phyloP scores from a whole-genome alignment of 2,888 invertebrate species.

The Drosophila setosimentum region DNA sequence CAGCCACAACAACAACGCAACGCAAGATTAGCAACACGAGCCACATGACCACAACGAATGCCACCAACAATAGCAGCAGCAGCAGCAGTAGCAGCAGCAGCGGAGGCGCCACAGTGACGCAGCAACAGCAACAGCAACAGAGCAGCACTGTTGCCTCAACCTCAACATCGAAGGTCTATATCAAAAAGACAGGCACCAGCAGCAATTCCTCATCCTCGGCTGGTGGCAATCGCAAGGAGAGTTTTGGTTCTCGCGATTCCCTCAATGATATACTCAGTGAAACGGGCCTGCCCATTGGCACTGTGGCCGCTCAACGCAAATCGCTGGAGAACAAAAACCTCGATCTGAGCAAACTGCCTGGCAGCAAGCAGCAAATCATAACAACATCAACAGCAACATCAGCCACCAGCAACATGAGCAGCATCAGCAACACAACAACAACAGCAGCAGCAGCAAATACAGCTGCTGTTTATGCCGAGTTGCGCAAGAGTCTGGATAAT shows the following conservation, averaged over 20 bases:
- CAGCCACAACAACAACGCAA: slow-evolving; percentile 48
- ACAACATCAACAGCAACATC: slow-evolving; percentile 56
- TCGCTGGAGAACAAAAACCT: slow-evolving; percentile 85
- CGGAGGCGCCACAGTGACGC: slow-evolving; percentile 47
- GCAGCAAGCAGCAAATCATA: slow-evolving; percentile 59
- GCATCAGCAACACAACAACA: slow-evolving; percentile 45
- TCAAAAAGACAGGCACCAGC: slow-evolving; percentile 72
- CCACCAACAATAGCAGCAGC: slow-evolving; percentile 54
- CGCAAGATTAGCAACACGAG: slow-evolving; percentile 74
- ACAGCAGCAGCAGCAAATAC: slow-evolving; percentile 40
- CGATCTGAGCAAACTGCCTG: slow-evolving; percentile 79
- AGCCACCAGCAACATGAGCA: slow-evolving; percentile 32
- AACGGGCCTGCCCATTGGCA: slow-evolving; percentile 84
- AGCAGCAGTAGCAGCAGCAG: slow-evolving; percentile 37
- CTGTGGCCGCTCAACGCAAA: slow-evolving; percentile 87
- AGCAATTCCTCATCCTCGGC: slow-evolving; percentile 72
- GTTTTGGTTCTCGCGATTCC: slow-evolving; percentile 84
- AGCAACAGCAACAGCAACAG: slow-evolving; percentile 79
- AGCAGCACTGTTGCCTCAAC: slow-evolving; percentile 57
- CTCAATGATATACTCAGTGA: slow-evolving; percentile 84
- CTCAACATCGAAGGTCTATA: slow-evolving; percentile 69
- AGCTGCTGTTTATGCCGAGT: slow-evolving; percentile 67
- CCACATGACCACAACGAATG: slow-evolving; percentile 74
- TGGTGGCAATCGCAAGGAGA: slow-evolving; percentile 80
- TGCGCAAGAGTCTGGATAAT: slow-evolving; percentile 84